Percentiles rank a stretch among this genome's conserved stretches.
phyloP scores from a whole-genome alignment of 2,888 invertebrate genomes.

The Drosophila leonis region DNA sequence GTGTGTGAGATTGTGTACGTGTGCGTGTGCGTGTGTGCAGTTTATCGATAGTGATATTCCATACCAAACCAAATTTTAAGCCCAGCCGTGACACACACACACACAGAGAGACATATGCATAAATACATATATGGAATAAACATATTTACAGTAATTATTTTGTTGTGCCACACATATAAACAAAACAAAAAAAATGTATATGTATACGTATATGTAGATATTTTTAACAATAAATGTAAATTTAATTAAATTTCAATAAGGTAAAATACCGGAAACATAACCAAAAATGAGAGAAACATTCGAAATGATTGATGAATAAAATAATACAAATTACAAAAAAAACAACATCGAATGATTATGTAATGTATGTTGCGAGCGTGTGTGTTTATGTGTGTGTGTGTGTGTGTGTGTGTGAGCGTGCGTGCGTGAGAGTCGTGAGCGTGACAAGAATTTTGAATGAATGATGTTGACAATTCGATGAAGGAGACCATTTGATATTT shows the following conservation, averaged over 20 bases:
- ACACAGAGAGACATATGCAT: conserved; percentile 44
- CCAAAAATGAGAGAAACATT: conserved; percentile 56
- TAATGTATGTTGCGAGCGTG: conserved; percentile 54
- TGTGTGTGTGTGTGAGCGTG: conserved; percentile 16
- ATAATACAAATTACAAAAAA: conserved; percentile 57
- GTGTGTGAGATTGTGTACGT: conserved; percentile 23
- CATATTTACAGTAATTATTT: conserved; percentile 68
- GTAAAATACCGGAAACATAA: conserved; percentile 70
- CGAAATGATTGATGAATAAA: conserved; percentile 69
- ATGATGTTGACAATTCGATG: conserved; percentile 56
- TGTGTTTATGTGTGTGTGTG: not conserved
- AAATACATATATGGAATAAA: conserved; percentile 46
- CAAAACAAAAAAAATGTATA: conserved; percentile 5
- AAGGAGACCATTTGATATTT: conserved; percentile 45
- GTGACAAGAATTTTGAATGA: conserved; percentile 66
- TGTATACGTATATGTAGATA: conserved; percentile 6
- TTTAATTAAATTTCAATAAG: conserved; percentile 70
- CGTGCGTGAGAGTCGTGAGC: conserved; percentile 44
- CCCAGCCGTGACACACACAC: conserved; percentile 67
- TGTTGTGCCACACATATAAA: conserved; percentile 42
- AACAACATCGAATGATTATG: conserved; percentile 60
- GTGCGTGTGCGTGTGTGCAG: conserved; percentile 40
- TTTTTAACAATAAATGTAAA: conserved; percentile 61
- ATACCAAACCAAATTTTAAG: conserved; percentile 62
- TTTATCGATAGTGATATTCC: conserved; percentile 51